Conservation (phyloP, 1,140 invertebrate species). For the Camponotus pennsylvanicus region DNA sequence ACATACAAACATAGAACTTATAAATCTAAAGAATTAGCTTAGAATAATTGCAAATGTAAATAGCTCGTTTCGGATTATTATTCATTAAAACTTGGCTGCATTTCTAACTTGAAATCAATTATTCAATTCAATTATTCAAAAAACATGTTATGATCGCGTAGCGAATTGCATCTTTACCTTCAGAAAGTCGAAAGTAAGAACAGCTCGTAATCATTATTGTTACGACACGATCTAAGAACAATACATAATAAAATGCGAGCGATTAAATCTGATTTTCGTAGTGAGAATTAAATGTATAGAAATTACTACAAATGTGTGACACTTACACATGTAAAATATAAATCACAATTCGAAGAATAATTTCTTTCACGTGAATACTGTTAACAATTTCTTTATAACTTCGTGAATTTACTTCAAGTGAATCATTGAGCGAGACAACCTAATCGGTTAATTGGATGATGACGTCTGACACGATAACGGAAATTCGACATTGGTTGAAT, state of each 20-base stretch:
- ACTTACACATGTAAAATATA: not conserved
- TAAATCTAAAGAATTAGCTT: no score
- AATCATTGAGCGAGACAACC: slow-evolving; percentile 37
- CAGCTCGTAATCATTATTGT: not conserved
- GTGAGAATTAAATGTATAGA: not conserved
- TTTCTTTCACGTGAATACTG: not conserved
- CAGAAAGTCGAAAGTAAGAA: not conserved
- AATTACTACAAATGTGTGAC: not conserved
- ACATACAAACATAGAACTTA: no score
- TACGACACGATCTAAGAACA: slow-evolving; percentile 24
- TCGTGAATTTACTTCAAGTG: not conserved
- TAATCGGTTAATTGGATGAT: slow-evolving; percentile 19
- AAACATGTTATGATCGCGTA: not conserved
- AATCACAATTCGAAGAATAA: not conserved
- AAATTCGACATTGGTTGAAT: slow-evolving; percentile 49
- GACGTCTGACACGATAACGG: slow-evolving; percentile 14
- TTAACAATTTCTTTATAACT: not conserved
- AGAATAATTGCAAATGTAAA: no score
- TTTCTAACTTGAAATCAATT: not conserved
- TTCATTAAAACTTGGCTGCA: no score
- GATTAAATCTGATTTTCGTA: slow-evolving; percentile 37
- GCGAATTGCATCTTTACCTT: not conserved
- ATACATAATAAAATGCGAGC: slow-evolving; percentile 24
- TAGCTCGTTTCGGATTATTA: no score
- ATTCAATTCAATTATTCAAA: not conserved